Conservation (phyloP, 1,140 invertebrate genomes). For the Temnothorax longispinosus region DNA sequence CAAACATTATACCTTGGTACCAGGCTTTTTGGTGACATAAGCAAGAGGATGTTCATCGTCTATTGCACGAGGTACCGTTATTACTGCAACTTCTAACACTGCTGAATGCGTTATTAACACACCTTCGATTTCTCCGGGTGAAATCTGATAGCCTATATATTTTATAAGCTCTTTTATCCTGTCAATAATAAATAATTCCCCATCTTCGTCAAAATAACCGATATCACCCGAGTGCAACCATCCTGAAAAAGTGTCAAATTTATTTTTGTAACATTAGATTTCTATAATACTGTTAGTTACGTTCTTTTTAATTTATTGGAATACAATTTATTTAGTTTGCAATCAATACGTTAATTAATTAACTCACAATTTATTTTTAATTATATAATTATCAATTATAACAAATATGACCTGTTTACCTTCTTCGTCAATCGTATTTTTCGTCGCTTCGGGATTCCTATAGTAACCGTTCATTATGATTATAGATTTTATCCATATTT, state of each 20-base stretch:
- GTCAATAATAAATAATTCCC: constrained; percentile 86
- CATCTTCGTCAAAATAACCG: constrained; percentile 85
- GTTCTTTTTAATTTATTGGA: too few species aligned
- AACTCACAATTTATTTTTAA: background rate
- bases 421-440: constrained; percentile 83
- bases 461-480: constrained; percentile 85
- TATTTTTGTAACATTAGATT: constrained; percentile 72
- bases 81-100: constrained; percentile 87
- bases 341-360: background rate
- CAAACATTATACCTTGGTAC: constrained; percentile 47
- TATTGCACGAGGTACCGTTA: constrained; percentile 86
- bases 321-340: background rate
- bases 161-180: constrained; percentile 89
- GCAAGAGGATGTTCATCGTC: constrained; percentile 87
- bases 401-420: background rate
- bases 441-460: constrained; percentile 87
- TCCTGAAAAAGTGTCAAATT: constrained; percentile 74
- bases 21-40: constrained; percentile 81
- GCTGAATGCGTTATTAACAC: constrained; percentile 86
- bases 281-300: too few species aligned
- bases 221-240: constrained; percentile 88
- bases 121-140: constrained; percentile 88
- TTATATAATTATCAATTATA: background rate
- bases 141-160: constrained; percentile 86
- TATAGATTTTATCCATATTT: constrained; percentile 83